Evolutionary conservation across 1,140 invertebrate species (phyloP).

Genomic region (Propsilocerus akamusi): DNA sequence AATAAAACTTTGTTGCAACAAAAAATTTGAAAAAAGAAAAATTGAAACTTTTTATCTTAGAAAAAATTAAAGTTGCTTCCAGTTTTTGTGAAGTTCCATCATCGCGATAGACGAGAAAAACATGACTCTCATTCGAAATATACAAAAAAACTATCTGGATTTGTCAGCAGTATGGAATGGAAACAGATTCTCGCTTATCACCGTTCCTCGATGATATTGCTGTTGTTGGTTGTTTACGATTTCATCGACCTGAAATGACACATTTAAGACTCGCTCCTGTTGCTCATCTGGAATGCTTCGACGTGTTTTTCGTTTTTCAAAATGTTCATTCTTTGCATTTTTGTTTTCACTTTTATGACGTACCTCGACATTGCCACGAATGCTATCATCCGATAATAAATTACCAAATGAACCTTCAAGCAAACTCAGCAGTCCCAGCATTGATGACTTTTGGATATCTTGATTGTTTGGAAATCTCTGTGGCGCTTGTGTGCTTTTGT

Average conservation of each 20-base stretch:
- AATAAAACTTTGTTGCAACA: no score
- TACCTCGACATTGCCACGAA: no score
- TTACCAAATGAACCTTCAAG: conserved; percentile 15
- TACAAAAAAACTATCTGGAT: not conserved
- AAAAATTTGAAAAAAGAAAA: no score
- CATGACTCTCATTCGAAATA: no score
- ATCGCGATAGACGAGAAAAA: no score
- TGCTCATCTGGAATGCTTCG: not conserved
- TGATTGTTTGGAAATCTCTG: conserved; percentile 6
- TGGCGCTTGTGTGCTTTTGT: conserved; percentile 9
- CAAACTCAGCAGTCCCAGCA: conserved; percentile 17
- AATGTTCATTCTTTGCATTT: not conserved
- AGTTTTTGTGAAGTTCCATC: no score
- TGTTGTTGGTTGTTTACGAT: no score
- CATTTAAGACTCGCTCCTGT: not conserved
- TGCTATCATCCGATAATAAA: conserved; percentile 7
- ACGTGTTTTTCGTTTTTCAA: not conserved
- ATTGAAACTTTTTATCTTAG: no score
- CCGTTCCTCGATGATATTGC: not conserved
- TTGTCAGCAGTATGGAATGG: not conserved
- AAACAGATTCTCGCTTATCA: not conserved
- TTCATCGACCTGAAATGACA: not conserved
- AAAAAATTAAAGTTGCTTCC: no score
- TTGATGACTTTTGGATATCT: conserved; percentile 10
- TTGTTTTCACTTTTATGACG: not conserved